Percentiles rank a stretch among this genome's conserved stretches.
phyloP scores from a whole-genome alignment of 1,140 invertebrate species.

The Maconellicoccus hirsutus region DNA sequence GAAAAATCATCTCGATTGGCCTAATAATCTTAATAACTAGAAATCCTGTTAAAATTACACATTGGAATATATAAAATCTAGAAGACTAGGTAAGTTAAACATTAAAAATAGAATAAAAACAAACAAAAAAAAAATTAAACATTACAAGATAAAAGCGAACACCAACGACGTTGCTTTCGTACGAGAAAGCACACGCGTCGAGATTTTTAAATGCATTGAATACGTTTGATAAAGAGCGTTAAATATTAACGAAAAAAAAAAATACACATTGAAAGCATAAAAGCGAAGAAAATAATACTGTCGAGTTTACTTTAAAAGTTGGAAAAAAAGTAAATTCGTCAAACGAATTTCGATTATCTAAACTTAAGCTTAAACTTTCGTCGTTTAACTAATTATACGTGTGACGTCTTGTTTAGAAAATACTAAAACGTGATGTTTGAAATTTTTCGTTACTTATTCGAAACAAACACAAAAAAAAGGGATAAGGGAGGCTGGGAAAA shows the following conservation, averaged over 20 bases:
- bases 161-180: not conserved
- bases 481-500: not conserved
- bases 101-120: not conserved
- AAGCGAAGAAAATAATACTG: no score
- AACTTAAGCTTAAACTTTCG: not conserved
- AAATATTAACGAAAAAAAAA: no score
- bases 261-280: no score
- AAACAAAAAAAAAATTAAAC: not conserved
- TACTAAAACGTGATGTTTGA: not conserved
- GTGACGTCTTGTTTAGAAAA: not conserved
- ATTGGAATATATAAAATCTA: not conserved
- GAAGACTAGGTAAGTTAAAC: not conserved
- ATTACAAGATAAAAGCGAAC: not conserved
- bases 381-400: not conserved
- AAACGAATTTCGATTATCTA: not conserved
- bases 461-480: no score
- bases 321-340: not conserved
- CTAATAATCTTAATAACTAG: not conserved
- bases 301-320: no score
- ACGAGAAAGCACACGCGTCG: no score
- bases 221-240: not conserved
- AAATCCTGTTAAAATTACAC: not conserved
- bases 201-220: not conserved
- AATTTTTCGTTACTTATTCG: no score
- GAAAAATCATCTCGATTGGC: not conserved